Percentiles rank a stretch among this genome's conserved stretches.
Evolutionary conservation across 2,888 invertebrate species (phyloP).

Genomic region (Aricia artaxerxes): DNA sequence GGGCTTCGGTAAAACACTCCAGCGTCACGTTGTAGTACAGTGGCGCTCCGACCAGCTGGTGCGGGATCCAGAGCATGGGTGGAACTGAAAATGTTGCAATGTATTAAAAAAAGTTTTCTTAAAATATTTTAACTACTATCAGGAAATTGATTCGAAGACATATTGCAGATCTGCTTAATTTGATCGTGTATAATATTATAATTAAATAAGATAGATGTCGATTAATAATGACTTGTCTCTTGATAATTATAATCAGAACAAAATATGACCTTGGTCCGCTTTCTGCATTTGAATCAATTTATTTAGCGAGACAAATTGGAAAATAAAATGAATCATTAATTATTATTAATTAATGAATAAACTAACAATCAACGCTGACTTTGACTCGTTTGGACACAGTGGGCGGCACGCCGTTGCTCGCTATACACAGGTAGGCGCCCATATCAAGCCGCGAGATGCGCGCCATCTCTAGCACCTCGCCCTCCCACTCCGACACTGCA

Average conservation of each 20-base stretch:
- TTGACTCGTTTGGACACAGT: conserved; percentile 94
- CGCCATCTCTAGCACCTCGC: conserved; percentile 90
- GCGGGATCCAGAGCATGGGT: conserved; percentile 95
- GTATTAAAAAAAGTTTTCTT: background rate
- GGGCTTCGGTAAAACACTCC: conserved; percentile 94
- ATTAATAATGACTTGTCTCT: too few species aligned
- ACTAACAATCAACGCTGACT: conserved; percentile 97
- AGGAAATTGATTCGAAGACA: too few species aligned
- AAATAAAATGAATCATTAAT: background rate
- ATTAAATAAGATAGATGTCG: too few species aligned
- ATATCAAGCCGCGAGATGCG: conserved; percentile 93
- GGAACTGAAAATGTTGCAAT: conserved; percentile 84
- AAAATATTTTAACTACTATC: too few species aligned
- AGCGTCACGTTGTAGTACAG: conserved; percentile 90
- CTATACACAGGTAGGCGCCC: conserved; percentile 96
- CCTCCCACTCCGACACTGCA: conserved; percentile 91
- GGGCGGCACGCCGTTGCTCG: conserved; percentile 93
- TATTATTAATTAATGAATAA: conserved; percentile 39
- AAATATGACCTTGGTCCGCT: too few species aligned
- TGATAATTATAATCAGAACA: too few species aligned
- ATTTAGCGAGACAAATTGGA: background rate
- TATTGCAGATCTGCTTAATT: background rate
- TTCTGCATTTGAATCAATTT: background rate
- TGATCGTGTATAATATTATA: too few species aligned
- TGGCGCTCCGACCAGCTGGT: conserved; percentile 93